Evolutionary conservation across 2,113 vertebrate genomes (phyloP), one percentile per base, ranked within the genome.

Genomic region (Smithornis capensis): DNA sequence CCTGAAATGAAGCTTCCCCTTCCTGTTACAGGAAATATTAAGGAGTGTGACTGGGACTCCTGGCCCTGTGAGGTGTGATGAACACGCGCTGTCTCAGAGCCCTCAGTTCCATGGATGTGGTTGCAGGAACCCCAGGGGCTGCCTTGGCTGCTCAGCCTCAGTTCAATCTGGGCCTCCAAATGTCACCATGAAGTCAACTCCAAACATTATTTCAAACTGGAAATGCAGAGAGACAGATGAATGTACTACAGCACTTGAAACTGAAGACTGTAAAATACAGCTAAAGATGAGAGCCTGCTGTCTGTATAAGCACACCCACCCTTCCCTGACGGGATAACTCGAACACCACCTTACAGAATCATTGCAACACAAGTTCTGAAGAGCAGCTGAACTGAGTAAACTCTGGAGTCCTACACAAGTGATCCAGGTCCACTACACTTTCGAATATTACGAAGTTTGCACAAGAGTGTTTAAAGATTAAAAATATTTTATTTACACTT

Each of bases 401-500:
- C 17, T 44, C 65, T 83, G 12, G 63, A 80, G 44, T 45, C 60
- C 71, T 55, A 60, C 7, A 73, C 33, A 80, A 90, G 49, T 37
- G 79, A 74, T 27, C 24, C 47, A 83, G 38, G 31, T 18, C 49
- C 19, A 8, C 59, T 38, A 57, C 23, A 19, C 35, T 57, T 85
- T 16, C 35, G 27, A 77, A 37, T 31, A 84, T 44, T 35, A 92
- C 19, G 79, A 56, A 96, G 52, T 81, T 97, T 65, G 94, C 96
- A 93, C 87, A 53, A 86, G 33, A 94, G 40, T 56, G n/a, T 75
- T 97, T 98, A 98, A 98, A 98, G 98, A 97, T 98, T 96, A 98
- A 98, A 98, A 98, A 98, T 98, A 98, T 97, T 98, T 98, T 98
- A 98, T 98, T 98, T 98, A 98, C 98, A 98, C 78, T 98, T 98